Base-by-base conservation (phyloP, 1,140 invertebrate genomes). In the Rhynchophorus ferrugineus region DNA sequence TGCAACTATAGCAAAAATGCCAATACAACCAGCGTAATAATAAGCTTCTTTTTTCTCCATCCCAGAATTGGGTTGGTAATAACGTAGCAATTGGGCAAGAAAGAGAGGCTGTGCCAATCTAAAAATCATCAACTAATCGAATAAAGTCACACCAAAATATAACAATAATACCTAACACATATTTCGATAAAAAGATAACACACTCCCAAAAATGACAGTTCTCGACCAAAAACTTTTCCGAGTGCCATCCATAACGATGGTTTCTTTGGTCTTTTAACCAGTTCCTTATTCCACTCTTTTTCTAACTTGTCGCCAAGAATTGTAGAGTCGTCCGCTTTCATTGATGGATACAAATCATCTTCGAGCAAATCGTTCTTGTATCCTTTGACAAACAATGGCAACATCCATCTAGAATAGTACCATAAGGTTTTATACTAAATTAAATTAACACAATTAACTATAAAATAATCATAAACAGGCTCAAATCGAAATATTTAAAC, bases 11-110 rank as follows among this genome's bases (percentile, higher is more conserved):
- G 75, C 77, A 67, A 75, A 83, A 2, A 86, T 53, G 57, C 89
- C 78, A 5, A 94, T 78, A 0, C 83, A 82, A 0, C 66, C 58
- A 0, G 83, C 85, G 61, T 81, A 85, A 1, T 82, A 38, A 61
- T 85, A 88, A 0, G 84, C 84, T 2, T 80, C 64, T 0, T 64
- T 51, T 49, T 68, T 62, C 0, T 62, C 49, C n/a, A 57, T 39
- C 1, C 20, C 16, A 8, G 45, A 19, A 29, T 57, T 49, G 11
- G 42, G 38, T 17, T 44, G 47, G 17, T 55, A 60, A 13, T 54
- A 45, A 11, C 24, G 24, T 3, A 60, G 20, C 2, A 60, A 45
- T 49, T 50, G 38, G 9, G 51, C 44, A 8, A 60, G 41, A 9
- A 49, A n/a, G 24, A 60, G 9, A 5, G 58, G 58, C 35, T 58